Conservation (phyloP, 2,113 vertebrate species). For the Nymphicus hollandicus region DNA sequence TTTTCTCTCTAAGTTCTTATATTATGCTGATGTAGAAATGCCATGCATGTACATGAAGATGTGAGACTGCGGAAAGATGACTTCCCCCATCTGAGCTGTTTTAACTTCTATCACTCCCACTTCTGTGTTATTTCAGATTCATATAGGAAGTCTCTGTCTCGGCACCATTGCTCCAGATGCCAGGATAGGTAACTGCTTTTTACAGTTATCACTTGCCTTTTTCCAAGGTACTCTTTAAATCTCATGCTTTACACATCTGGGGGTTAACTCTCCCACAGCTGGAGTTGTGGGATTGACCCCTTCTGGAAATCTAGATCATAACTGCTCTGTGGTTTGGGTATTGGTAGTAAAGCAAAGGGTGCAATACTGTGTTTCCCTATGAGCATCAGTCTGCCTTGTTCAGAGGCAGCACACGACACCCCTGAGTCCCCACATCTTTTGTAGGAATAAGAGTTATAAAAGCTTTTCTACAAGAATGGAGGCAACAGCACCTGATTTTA, state of each 20-base stretch:
- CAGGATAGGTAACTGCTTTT: background rate
- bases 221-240: background rate
- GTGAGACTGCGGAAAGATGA: background rate
- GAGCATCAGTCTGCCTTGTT: background rate
- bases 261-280: background rate
- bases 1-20: background rate
- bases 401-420: background rate
- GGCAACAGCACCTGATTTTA: rapidly evolving
- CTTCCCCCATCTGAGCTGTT: background rate
- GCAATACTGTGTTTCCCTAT: background rate
- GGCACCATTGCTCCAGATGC: background rate
- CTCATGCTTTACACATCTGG: background rate
- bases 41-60: background rate
- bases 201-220: background rate
- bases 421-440: background rate
- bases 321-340: background rate
- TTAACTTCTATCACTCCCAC: background rate
- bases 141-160: background rate
- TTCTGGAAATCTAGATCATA: background rate
- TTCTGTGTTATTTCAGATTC: background rate
- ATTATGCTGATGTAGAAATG: background rate
- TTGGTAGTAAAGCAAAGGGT: background rate
- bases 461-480: background rate
- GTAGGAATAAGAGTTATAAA: background rate
- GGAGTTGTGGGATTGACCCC: background rate